These are phyloP conservation scores for Platycercus adscitus DNA, from an alignment of 2,113 vertebrate species.

Conservation along the genomic window DNA sequence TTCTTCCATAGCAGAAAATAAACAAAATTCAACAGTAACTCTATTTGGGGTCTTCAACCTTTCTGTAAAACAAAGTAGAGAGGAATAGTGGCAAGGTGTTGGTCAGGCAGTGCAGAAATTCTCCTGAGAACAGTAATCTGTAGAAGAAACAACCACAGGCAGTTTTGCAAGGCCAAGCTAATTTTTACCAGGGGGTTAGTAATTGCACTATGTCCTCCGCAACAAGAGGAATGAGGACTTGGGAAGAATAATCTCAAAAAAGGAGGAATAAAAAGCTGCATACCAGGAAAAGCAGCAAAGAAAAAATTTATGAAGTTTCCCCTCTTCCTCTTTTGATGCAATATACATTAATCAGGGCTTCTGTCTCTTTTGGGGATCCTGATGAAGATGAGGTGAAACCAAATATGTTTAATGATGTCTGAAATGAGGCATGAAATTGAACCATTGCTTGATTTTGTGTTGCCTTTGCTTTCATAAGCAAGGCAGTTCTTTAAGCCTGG, in stretches of 20 bases:
- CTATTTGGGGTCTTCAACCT: background rate
- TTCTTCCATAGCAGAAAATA: background rate
- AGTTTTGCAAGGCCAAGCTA: background rate
- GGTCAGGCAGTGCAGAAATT: background rate
- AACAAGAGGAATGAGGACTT: background rate
- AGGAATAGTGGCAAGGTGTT: background rate
- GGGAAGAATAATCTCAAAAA: background rate
- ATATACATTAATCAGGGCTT: background rate
- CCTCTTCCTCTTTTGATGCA: background rate
- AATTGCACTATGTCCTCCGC: background rate
- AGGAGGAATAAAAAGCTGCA: background rate
- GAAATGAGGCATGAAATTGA: slow-evolving; percentile 59
- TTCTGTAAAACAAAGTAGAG: background rate
- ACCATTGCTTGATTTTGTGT: slow-evolving; percentile 39
- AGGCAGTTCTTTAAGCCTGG: background rate
- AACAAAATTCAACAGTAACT: slow-evolving; percentile 5
- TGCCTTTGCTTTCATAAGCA: slow-evolving; percentile 33
- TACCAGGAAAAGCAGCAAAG: background rate
- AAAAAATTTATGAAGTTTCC: background rate
- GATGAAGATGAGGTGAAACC: slow-evolving; percentile 44
- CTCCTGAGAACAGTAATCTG: background rate
- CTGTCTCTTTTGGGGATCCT: background rate
- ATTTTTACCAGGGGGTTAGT: background rate
- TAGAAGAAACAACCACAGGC: background rate
- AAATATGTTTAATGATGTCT: slow-evolving; percentile 26